phyloP scores from a whole-genome alignment of 2,113 vertebrate species.

The Aspidoscelis tigris region DNA sequence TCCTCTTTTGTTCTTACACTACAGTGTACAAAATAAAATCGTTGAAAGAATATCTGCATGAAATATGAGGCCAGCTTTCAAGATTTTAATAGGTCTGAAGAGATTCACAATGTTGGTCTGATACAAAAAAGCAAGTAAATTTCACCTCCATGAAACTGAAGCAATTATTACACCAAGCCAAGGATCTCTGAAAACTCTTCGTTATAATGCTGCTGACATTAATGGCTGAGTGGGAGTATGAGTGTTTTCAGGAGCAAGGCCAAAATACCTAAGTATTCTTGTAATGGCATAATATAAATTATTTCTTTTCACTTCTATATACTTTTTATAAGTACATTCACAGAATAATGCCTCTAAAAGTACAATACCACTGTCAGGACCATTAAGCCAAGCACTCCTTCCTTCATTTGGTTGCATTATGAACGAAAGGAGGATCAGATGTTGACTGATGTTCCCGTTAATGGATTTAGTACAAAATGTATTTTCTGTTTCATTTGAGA shows the following conservation, averaged over 20 bases:
- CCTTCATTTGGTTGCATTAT: conserved; percentile 50
- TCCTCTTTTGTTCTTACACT: too few species aligned
- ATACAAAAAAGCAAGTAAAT: neutral
- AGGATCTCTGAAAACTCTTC: neutral
- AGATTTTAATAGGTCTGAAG: conserved; percentile 19
- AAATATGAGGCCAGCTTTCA: conserved; percentile 5
- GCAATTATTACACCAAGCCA: neutral
- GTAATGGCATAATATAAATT: neutral
- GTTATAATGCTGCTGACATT: neutral
- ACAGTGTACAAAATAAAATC: neutral
- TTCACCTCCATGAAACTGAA: neutral
- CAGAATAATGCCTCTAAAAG: conserved; percentile 29
- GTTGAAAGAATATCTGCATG: neutral
- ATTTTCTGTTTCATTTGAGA: conserved; percentile 56
- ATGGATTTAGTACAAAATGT: conserved; percentile 45
- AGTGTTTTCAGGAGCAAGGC: conserved; percentile 22
- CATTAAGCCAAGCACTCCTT: conserved; percentile 53
- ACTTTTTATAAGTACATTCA: conserved; percentile 19
- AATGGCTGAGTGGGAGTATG: conserved; percentile 10
- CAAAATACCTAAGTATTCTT: conserved; percentile 30
- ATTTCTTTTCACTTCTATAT: conserved; percentile 13
- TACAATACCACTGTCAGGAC: conserved; percentile 38
- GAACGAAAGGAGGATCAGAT: conserved; percentile 39
- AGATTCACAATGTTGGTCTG: neutral
- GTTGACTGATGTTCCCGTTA: conserved; percentile 46